These are phyloP conservation scores for Nemapogon koenigi DNA, from an alignment of 2,888 invertebrate species.

Conservation along the genomic window DNA sequence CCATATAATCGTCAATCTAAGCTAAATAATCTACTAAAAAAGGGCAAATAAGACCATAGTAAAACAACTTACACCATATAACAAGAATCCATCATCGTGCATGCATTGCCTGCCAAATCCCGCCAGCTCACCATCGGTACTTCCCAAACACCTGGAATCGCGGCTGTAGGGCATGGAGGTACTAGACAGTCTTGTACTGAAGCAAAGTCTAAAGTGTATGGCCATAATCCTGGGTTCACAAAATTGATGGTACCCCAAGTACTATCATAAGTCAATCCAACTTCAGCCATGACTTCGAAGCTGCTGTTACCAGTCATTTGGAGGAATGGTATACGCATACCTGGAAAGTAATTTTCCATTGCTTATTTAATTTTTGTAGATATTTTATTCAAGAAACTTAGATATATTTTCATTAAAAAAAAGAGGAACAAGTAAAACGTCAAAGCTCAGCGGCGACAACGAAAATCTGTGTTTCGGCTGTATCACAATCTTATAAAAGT, in stretches of 20 bases:
- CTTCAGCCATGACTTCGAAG: conserved; percentile 58
- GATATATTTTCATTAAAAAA: too few species aligned
- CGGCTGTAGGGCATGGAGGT: conserved; percentile 61
- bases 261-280: conserved; percentile 65
- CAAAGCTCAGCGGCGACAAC: too few species aligned
- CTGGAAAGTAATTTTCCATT: too few species aligned
- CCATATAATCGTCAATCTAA: too few species aligned
- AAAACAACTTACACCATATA: conserved; percentile 37
- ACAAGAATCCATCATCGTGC: conserved; percentile 66
- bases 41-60: too few species aligned
- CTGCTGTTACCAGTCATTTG: conserved; percentile 63
- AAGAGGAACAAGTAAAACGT: too few species aligned
- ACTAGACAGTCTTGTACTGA: conserved; percentile 63
- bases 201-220: conserved; percentile 70
- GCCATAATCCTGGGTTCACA: conserved; percentile 62
- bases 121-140: conserved; percentile 67
- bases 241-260: conserved; percentile 61
- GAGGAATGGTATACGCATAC: conserved; percentile 62
- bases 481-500: too few species aligned
- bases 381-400: too few species aligned
- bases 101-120: conserved; percentile 46
- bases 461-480: too few species aligned
- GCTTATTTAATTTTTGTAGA: too few species aligned
- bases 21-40: too few species aligned
- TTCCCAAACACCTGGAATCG: conserved; percentile 69